Conservation (phyloP, 2,113 vertebrate genomes). For the Recurvirostra avosetta region DNA sequence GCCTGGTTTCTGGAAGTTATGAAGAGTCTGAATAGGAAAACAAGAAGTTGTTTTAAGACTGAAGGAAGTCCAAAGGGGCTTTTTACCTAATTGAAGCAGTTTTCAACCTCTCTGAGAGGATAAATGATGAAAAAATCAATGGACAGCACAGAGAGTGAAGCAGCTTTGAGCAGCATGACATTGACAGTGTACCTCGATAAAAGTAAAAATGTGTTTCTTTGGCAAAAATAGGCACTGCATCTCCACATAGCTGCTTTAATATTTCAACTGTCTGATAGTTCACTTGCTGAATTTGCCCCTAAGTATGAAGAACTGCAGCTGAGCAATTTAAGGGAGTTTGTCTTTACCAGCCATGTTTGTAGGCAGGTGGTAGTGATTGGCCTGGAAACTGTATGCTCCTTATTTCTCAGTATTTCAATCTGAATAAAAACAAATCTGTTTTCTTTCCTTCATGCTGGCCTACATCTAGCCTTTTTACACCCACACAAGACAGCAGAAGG, state of each 20-base stretch:
- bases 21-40: neutral
- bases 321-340: neutral
- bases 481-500: neutral
- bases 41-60: neutral
- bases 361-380: neutral
- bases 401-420: neutral
- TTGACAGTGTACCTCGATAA: neutral
- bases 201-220: neutral
- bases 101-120: neutral
- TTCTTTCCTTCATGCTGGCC: neutral
- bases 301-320: neutral
- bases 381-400: neutral
- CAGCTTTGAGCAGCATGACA: neutral
- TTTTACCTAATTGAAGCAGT: neutral
- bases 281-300: neutral
- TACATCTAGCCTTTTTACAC: neutral
- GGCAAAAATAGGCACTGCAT: neutral
- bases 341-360: neutral
- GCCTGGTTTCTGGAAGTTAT: neutral
- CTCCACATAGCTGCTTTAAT: neutral
- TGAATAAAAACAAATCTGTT: neutral
- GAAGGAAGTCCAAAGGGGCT: neutral
- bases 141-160: neutral
- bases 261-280: neutral
- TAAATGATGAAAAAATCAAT: neutral